Evolutionary conservation across 2,113 vertebrate genomes (phyloP), one percentile per base, ranked within the genome.

Genomic region (Cyanoliseus patagonus): DNA sequence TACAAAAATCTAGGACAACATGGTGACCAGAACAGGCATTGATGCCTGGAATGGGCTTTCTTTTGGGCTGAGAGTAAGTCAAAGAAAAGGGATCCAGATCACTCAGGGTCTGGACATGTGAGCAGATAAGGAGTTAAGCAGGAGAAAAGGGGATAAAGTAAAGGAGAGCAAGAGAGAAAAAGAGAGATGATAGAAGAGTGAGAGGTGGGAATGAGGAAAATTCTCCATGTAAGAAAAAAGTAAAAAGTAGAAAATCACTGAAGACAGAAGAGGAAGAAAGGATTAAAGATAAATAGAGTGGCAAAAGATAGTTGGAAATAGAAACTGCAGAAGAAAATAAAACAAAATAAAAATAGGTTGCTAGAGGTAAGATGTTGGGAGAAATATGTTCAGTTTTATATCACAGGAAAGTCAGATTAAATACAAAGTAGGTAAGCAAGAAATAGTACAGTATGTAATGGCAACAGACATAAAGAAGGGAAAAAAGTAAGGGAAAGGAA

Each of bases 341-440:
- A 83, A n/a, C 33, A 72, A 61, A 11, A 17, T 35, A 67, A 46
- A 67, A 11, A 2, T 37, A 92, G n/a, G 30, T 69, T 73, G 31
- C 49, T 93, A 87, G 75, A 88, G 57, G 79, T 84, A 70, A 81
- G 49, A 74, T 78, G 39, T 42, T 94, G 85, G 96, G 64, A 87
- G 41, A 90, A 94, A 83, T 70, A 64, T 31, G 30, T 90, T 90
- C 25, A 46, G 8, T 70, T 93, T 87, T 55, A 16, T 73, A 75
- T 70, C 46, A 72, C 66, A 74, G 53, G 23, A 11, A 95, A 93
- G 59, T 72, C 81, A 85, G 72, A 83, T 91, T 88, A 80, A 92
- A 92, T 93, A 80, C 28, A 82, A 86, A 82, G 30, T 73, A 82
- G 10, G 33, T 66, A 82, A 44, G 22, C 44, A 89, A 94, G 69